These are phyloP conservation scores for Myoxocephalus aenaeus DNA, from an alignment of 2,797 vertebrate species.

Conservation along the genomic window DNA sequence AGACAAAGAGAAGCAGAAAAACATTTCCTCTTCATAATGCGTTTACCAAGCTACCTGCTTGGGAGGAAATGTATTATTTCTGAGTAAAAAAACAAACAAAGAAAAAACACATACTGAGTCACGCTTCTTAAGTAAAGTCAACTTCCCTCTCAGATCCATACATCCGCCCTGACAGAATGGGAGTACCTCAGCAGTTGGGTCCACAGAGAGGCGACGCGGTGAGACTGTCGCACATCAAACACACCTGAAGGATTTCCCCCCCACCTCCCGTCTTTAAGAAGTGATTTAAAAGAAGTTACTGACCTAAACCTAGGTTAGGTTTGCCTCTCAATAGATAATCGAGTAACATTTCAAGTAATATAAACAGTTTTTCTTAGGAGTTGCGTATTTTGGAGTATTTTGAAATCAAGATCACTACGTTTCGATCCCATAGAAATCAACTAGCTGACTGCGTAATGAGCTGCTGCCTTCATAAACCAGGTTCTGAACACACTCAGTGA, in stretches of 20 bases:
- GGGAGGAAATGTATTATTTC: slow-evolving; percentile 3
- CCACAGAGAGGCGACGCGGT: background rate
- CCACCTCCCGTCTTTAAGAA: background rate
- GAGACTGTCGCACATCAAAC: slow-evolving; percentile 23
- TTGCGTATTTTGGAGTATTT: background rate
- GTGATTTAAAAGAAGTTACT: no score
- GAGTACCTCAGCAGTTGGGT: slow-evolving; percentile 6
- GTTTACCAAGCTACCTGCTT: background rate
- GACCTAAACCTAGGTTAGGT: no score
- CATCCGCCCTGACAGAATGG: slow-evolving; percentile 8
- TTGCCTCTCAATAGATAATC: background rate
- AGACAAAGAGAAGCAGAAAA: no score
- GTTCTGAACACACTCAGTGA: background rate
- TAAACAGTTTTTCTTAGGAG: background rate
- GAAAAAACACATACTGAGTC: background rate
- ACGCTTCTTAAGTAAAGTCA: background rate
- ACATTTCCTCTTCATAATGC: background rate
- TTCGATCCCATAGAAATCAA: background rate
- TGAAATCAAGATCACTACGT: background rate
- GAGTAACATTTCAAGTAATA: no score
- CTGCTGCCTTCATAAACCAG: background rate
- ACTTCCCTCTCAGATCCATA: background rate
- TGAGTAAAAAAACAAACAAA: no score
- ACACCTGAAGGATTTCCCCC: slow-evolving; percentile 10
- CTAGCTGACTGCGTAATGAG: background rate